Percentiles rank a stretch among this genome's conserved stretches.
Evolutionary conservation across 2,797 vertebrate species (phyloP).

Genomic region (Pampus argenteus): DNA sequence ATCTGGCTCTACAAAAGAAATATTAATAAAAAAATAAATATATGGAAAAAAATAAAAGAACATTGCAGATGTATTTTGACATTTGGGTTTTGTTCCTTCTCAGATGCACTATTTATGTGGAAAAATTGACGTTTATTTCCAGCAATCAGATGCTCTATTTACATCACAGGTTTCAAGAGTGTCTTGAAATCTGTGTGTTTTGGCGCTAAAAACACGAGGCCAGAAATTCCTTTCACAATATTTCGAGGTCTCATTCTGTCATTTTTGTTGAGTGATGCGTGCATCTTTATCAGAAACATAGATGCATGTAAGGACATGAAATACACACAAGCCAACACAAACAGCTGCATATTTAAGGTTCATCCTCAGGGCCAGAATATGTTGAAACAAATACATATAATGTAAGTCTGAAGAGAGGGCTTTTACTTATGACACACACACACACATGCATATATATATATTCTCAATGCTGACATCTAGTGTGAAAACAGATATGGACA

Average conservation of each 20-base stretch:
- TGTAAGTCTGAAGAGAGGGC: too few species aligned
- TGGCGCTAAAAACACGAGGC: background rate
- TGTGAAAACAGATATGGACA: background rate
- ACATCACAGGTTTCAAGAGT: conserved; percentile 1
- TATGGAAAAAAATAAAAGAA: background rate
- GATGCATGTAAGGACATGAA: background rate
- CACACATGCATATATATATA: too few species aligned
- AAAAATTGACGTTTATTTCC: background rate
- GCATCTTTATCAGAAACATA: background rate
- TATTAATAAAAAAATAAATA: background rate
- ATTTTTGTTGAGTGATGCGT: too few species aligned
- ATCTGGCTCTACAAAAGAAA: background rate
- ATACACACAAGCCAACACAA: background rate
- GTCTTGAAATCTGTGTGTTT: background rate
- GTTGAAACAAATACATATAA: background rate
- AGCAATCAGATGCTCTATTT: background rate
- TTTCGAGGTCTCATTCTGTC: background rate
- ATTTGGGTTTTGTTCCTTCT: background rate
- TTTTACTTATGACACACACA: too few species aligned
- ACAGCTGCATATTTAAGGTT: background rate
- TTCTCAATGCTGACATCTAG: conserved; percentile 38
- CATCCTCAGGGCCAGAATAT: background rate
- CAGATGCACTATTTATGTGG: background rate
- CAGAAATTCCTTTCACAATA: background rate
- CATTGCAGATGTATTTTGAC: background rate